phyloP scores from a whole-genome alignment of 1,140 invertebrate species.

The Drosophila suzukii region DNA sequence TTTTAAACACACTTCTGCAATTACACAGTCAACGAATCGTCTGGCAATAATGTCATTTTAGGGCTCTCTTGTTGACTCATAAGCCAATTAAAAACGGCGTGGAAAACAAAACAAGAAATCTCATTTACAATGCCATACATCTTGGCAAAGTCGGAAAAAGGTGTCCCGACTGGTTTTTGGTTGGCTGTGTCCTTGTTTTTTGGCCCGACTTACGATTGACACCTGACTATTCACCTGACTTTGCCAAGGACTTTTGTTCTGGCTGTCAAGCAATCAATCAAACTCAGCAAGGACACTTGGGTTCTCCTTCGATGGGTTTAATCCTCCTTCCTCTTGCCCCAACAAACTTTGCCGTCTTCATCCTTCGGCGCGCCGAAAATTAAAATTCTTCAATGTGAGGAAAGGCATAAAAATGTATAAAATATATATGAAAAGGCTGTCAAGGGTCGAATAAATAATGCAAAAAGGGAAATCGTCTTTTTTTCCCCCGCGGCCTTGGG shows the following conservation, averaged over 20 bases:
- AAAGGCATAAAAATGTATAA: slow-evolving; percentile 48
- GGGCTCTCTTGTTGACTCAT: slow-evolving; percentile 35
- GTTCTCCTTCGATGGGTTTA: slow-evolving; percentile 1
- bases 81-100: slow-evolving; percentile 49
- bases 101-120: slow-evolving; percentile 23
- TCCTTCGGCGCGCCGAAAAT: slow-evolving; percentile 33
- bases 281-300: slow-evolving; percentile 32
- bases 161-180: background rate
- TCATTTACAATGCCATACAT: slow-evolving; percentile 41
- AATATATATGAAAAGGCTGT: slow-evolving; percentile 57
- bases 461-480: slow-evolving; percentile 47
- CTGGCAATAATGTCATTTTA: slow-evolving; percentile 39
- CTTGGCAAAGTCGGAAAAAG: slow-evolving; percentile 26
- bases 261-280: slow-evolving; percentile 41
- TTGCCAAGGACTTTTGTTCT: slow-evolving; percentile 36
- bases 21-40: slow-evolving; percentile 12
- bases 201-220: slow-evolving; percentile 39
- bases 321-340: background rate
- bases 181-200: background rate
- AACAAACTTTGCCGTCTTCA: background rate
- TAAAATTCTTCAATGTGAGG: slow-evolving; percentile 50
- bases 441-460: slow-evolving; percentile 56
- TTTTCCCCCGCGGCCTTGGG: slow-evolving; percentile 14
- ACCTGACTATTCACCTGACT: slow-evolving; percentile 52
- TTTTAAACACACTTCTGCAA: slow-evolving; percentile 34